Evolutionary conservation across 2,888 invertebrate species (phyloP), one percentile per base, ranked within the genome.

Genomic region (Brenthis hecate): DNA sequence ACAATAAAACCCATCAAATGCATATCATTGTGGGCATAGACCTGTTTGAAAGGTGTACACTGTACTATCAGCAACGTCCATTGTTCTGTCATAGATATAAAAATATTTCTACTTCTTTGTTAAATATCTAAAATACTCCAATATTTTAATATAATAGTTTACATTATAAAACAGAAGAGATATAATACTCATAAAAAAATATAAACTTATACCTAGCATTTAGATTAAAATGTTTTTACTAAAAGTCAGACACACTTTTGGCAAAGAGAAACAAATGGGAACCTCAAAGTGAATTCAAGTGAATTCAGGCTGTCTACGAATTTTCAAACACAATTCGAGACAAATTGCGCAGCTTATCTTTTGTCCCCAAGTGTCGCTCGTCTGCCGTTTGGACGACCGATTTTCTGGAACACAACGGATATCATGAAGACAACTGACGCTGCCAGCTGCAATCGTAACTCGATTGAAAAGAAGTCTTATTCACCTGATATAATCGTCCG

Each of bases 311-410:
- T 77, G 75, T 76, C 80, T 76, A 74, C 76, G 78, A 80, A 80
- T 81, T 81, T 80, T 79, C 76, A 78, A 81, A 80, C 78, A 82
- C 81, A 81, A 82, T 83, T 78, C 77, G 76, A 76, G 78, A 84
- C 84, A 82, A 84, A 84, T 78, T 77, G 83, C 78, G 73, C 75
- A 80, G 77, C 78, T 80, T 81, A 82, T 86, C 83, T 84, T 85
- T 83, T 84, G 84, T 82, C 80, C 83, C 78, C 78, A 79, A 80
- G 81, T 82, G 77, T 78, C 77, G 78, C 80, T 82, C 80, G 80
- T 81, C 80, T 80, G 79, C 72, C 78, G 75, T 73, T 19, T 71
- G 72, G 73, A 71, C 74, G 77, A 74, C 72, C 78, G 76, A 80
- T 81, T 83, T 85, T 84, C 80, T 81, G 78, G 76, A 82, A 80